These are phyloP conservation scores for Phthorimaea operculella DNA, from an alignment of 1,140 invertebrate genomes.

Conservation along the genomic window DNA sequence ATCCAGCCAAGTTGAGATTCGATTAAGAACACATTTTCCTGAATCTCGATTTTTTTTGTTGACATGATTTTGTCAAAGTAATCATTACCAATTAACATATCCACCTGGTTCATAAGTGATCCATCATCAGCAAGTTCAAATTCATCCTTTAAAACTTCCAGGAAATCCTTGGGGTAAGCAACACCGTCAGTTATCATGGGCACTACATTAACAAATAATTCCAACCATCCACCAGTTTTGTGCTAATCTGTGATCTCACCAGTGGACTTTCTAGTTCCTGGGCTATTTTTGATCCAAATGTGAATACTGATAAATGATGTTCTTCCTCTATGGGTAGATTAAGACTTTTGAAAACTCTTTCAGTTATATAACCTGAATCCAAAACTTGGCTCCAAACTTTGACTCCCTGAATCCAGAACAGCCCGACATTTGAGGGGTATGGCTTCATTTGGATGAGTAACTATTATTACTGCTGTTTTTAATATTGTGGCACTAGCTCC, in stretches of 20 bases:
- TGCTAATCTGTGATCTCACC: not conserved
- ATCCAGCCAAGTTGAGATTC: not conserved
- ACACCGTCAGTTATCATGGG: slow-evolving; percentile 1
- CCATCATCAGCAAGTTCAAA: slow-evolving; percentile 1
- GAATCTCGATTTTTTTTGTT: not conserved
- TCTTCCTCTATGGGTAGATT: not conserved
- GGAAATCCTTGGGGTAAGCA: not conserved
- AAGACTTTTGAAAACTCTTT: not conserved
- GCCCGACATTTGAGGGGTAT: not conserved
- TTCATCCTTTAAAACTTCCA: not conserved
- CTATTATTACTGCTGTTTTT: not conserved
- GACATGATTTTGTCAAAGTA: not conserved
- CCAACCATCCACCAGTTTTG: not conserved
- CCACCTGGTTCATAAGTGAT: not conserved
- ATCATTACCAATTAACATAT: slow-evolving; percentile 5
- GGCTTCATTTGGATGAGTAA: not conserved
- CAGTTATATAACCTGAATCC: slow-evolving; percentile 4
- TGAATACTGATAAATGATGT: slow-evolving; percentile 2
- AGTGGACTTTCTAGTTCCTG: slow-evolving; percentile 1
- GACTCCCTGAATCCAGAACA: slow-evolving; percentile 2
- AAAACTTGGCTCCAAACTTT: too few species aligned
- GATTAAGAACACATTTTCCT: not conserved
- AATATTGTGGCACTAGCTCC: not conserved
- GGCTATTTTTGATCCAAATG: not conserved
- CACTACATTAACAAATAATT: slow-evolving; percentile 2